Percentiles rank a stretch among this genome's conserved stretches.
These are phyloP conservation scores for Escarpia spicata DNA, from an alignment of 2,888 invertebrate species.

Conservation along the genomic window DNA sequence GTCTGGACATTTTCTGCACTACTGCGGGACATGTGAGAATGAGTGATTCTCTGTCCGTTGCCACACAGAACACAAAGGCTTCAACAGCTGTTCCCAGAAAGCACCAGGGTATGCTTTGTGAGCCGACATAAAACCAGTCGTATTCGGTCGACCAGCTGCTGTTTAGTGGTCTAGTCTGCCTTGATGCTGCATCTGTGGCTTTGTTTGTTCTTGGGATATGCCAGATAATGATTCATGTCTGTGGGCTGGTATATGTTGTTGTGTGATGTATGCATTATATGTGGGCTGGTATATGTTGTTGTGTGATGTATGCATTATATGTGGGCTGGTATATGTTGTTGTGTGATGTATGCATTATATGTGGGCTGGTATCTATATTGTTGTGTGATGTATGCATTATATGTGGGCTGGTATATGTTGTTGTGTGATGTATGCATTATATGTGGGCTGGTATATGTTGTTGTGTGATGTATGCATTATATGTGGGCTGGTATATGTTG, in stretches of 20 bases:
- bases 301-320: too few relatives aligned
- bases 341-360: background rate
- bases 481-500: too few relatives aligned
- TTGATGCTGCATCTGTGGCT: background rate
- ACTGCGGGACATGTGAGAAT: background rate
- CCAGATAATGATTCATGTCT: background rate
- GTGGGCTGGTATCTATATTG: background rate
- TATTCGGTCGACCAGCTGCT: background rate
- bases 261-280: too few relatives aligned
- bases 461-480: too few relatives aligned
- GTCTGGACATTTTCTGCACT: background rate
- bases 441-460: too few relatives aligned
- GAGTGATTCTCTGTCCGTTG: background rate
- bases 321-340: background rate
- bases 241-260: background rate
- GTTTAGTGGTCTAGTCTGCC: background rate
- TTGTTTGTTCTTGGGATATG: slow-evolving; percentile 3
- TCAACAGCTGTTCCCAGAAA: background rate
- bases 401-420: too few relatives aligned
- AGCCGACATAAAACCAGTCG: background rate
- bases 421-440: too few relatives aligned
- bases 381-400: background rate
- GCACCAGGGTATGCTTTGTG: background rate
- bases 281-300: too few relatives aligned
- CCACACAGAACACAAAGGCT: background rate